phyloP scores from a whole-genome alignment of 2,797 vertebrate species.

The Sciurus vulgaris region DNA sequence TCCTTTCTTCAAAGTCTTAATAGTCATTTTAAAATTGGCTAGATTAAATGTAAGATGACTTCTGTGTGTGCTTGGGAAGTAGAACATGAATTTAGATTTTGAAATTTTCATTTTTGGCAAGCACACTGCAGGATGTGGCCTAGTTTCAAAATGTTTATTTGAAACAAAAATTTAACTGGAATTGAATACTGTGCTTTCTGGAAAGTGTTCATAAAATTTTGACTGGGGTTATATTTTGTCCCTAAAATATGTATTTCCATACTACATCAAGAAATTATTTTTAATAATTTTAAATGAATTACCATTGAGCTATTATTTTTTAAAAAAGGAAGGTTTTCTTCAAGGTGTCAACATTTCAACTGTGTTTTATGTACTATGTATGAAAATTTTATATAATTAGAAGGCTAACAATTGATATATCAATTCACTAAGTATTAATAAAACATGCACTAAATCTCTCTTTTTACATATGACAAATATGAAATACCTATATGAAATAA shows the following conservation, averaged over 20 bases:
- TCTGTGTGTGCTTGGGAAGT: slow-evolving; percentile 53
- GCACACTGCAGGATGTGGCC: slow-evolving; percentile 74
- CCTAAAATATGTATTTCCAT: slow-evolving; percentile 65
- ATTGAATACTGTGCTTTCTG: slow-evolving; percentile 76
- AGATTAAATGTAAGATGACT: slow-evolving; percentile 54
- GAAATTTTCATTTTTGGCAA: slow-evolving; percentile 79
- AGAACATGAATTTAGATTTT: slow-evolving; percentile 74
- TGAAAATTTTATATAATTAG: background rate
- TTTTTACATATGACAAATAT: slow-evolving; percentile 31
- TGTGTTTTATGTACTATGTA: background rate
- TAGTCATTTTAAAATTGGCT: slow-evolving; percentile 61
- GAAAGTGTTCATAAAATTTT: slow-evolving; percentile 73
- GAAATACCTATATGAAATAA: background rate
- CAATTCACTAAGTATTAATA: slow-evolving; percentile 4
- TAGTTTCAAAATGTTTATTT: slow-evolving; percentile 84
- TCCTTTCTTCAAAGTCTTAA: slow-evolving; percentile 54
- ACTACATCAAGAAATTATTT: slow-evolving; percentile 39
- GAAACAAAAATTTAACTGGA: slow-evolving; percentile 77
- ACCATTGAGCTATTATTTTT: background rate
- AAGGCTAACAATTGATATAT: slow-evolving; percentile 13
- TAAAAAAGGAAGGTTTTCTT: background rate
- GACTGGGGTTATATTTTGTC: slow-evolving; percentile 65
- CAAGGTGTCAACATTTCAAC: background rate
- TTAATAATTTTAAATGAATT: slow-evolving; percentile 45
- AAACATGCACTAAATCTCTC: background rate